Evolutionary conservation across 1,140 invertebrate genomes (phyloP).

Genomic region (Coenobita brevimanus): DNA sequence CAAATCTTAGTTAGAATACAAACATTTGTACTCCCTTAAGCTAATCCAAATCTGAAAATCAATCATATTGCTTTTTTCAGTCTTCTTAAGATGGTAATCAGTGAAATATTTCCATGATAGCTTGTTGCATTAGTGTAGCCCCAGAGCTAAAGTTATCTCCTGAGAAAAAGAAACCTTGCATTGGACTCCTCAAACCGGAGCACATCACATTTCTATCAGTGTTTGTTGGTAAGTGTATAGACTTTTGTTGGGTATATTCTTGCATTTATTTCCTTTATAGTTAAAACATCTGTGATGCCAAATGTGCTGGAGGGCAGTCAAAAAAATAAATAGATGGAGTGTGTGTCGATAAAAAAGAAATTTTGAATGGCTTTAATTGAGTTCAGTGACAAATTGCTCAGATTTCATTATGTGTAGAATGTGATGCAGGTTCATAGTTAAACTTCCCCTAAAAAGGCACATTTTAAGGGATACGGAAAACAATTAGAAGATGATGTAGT

Average conservation of each 20-base stretch:
- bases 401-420: slow-evolving; percentile 65
- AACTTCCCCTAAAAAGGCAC: slow-evolving; percentile 58
- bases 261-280: slow-evolving; percentile 61
- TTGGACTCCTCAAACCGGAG: slow-evolving; percentile 64
- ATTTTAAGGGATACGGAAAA: slow-evolving; percentile 52
- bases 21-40: slow-evolving; percentile 66
- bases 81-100: slow-evolving; percentile 65
- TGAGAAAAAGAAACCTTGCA: slow-evolving; percentile 64
- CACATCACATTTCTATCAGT: slow-evolving; percentile 65
- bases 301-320: slow-evolving; percentile 66
- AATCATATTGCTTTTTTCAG: slow-evolving; percentile 65
- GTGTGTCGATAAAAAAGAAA: slow-evolving; percentile 54
- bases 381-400: slow-evolving; percentile 64
- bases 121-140: slow-evolving; percentile 67
- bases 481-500: slow-evolving; percentile 57
- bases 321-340: slow-evolving; percentile 45
- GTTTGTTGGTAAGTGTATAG: slow-evolving; percentile 64
- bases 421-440: slow-evolving; percentile 62
- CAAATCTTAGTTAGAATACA: slow-evolving; percentile 70
- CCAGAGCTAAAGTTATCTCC: slow-evolving; percentile 62
- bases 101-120: slow-evolving; percentile 63
- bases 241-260: slow-evolving; percentile 57
- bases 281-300: slow-evolving; percentile 66
- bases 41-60: slow-evolving; percentile 64
- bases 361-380: slow-evolving; percentile 60